Evolutionary conservation across 1,140 invertebrate species (phyloP), one percentile per base, ranked within the genome.

Genomic region (Plutomurus gul): DNA sequence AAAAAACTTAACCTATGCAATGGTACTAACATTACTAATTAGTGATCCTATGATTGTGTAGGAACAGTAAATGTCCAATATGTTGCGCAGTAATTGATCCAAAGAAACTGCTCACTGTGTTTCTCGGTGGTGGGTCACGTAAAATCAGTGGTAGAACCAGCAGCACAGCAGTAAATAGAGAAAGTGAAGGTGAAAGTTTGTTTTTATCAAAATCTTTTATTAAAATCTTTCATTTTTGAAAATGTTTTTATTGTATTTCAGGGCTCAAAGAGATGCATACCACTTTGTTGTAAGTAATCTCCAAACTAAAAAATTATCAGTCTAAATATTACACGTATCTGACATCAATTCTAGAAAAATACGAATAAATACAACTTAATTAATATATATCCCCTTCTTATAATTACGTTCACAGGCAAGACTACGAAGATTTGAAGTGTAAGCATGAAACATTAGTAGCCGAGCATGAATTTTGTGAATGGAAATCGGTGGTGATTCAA

Each of bases 401-500:
- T 16, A 13, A 22, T 33, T 33, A 25, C 0, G 27, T 49, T 7
- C 18, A n/a, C n/a, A 77, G 76, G 30, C 27, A 39, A 6, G 76
- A 78, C 13, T 78, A 51, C 20, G 70, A 78, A 16, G 30, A 71
- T 18, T 36, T 78, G 8, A 47, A 56, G 33, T 46, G 13, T 7
- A 78, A 73, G 27, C 51, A 51, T 20, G 36, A 78, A 0, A 33
- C 30, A 37, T 27, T 77, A 22, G 13, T 47, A 51, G 33, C 30
- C 13, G 76, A 78, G 4, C 71, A 73, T 39, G 43, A 73, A 1
- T 65, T 65, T 16, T 65, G 56, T n/a, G 11, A 43, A 20, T 72
- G 22, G 47, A 37, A 56, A 72, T 22, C 47, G 49, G 16, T 40
- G 0, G 36, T 78, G 13, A 72, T 72, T 11, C 22, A 33, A 43